These are phyloP conservation scores for Griposia aprilina DNA, from an alignment of 2,888 invertebrate species.

Conservation along the genomic window DNA sequence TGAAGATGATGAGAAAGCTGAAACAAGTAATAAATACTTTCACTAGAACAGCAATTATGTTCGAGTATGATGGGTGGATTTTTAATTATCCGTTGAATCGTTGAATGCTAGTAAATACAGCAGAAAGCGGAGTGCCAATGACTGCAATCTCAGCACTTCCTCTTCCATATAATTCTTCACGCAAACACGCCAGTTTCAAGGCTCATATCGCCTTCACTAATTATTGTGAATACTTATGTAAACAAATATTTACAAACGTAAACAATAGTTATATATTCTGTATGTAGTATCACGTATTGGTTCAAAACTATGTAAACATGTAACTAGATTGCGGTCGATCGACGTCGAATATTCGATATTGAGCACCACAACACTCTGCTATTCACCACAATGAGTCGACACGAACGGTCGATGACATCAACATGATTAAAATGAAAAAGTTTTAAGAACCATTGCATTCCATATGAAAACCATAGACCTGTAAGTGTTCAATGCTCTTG, in stretches of 20 bases:
- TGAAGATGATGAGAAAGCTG: conserved; percentile 21
- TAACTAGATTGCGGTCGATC: neutral
- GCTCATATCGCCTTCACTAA: conserved; percentile 8
- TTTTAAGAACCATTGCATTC: neutral
- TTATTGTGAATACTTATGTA: conserved; percentile 30
- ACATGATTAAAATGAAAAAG: neutral
- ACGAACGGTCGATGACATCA: neutral
- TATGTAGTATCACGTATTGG: neutral
- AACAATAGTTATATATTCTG: conserved; percentile 16
- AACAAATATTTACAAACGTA: conserved; percentile 24
- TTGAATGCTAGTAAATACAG: conserved; percentile 53
- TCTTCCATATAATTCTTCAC: conserved; percentile 62
- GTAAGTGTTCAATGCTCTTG: conserved; percentile 12
- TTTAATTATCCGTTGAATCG: conserved; percentile 53
- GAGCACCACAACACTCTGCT: neutral
- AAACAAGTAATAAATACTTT: conserved; percentile 44
- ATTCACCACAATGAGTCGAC: neutral
- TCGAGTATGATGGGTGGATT: conserved; percentile 40
- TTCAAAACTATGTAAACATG: neutral
- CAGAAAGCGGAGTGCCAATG: conserved; percentile 51
- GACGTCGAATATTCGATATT: neutral
- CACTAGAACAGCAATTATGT: conserved; percentile 35
- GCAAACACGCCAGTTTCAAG: conserved; percentile 57
- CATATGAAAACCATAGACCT: neutral
- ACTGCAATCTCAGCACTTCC: conserved; percentile 59